Percentiles rank a stretch among this genome's conserved stretches.
Evolutionary conservation across 2,797 vertebrate genomes (phyloP).

Genomic region (Arnoldichthys spilopterus): DNA sequence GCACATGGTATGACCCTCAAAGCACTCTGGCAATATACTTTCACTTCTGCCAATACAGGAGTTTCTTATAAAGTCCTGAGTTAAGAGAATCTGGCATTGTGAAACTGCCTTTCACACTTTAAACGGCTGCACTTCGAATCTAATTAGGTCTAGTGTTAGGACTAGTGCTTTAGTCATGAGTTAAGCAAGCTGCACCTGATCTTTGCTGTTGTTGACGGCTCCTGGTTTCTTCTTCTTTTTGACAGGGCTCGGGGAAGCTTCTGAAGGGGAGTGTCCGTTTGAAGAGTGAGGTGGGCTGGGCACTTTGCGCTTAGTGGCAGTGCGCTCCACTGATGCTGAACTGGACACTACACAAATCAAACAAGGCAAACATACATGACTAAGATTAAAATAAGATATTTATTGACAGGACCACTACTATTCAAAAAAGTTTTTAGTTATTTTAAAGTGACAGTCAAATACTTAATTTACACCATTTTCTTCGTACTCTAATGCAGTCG

Average conservation of each 20-base stretch:
- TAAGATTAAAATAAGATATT: background rate
- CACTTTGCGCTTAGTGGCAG: constrained; percentile 90
- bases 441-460: background rate
- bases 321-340: constrained; percentile 86
- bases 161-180: background rate
- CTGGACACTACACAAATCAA: constrained; percentile 75
- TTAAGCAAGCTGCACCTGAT: constrained; percentile 82
- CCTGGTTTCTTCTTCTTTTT: constrained; percentile 99
- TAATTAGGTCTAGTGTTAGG: background rate
- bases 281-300: constrained; percentile 95
- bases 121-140: too few species aligned
- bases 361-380: constrained; percentile 20
- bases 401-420: background rate
- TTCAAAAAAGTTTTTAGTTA: background rate
- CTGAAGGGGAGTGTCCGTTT: constrained; percentile 93
- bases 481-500: background rate
- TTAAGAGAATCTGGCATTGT: background rate
- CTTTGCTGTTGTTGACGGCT: constrained; percentile 90
- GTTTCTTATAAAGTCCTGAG: background rate
- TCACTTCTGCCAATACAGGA: background rate
- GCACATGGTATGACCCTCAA: background rate
- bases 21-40: background rate
- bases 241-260: constrained; percentile 87
- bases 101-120: background rate
- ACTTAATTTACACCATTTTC: background rate